Evolutionary conservation across 2,888 invertebrate genomes (phyloP).

Genomic region (Drosophila monieri): DNA sequence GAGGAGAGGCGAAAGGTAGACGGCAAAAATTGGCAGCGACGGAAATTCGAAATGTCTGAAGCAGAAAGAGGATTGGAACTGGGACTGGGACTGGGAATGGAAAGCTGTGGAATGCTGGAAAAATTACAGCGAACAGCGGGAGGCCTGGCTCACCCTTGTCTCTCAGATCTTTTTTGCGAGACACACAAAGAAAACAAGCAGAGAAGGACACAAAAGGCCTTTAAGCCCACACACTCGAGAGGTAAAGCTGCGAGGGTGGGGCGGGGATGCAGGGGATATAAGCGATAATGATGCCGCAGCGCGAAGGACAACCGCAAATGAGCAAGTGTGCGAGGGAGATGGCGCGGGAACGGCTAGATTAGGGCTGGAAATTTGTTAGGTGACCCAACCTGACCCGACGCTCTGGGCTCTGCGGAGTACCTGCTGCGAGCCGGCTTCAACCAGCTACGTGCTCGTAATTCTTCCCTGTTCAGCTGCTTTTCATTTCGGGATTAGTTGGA

Average conservation of each 20-base stretch:
- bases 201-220: constrained; percentile 29
- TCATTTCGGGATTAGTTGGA: constrained; percentile 56
- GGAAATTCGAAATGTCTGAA: constrained; percentile 69
- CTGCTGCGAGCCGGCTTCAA: constrained; percentile 32
- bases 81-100: background rate
- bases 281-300: constrained; percentile 60
- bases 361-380: constrained; percentile 63
- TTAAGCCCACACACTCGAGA: constrained; percentile 35
- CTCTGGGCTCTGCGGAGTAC: constrained; percentile 17
- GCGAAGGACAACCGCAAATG: constrained; percentile 65
- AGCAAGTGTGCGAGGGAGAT: constrained; percentile 34
- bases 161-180: constrained; percentile 31
- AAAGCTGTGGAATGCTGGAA: constrained; percentile 59
- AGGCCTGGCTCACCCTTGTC: constrained; percentile 51
- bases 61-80: constrained; percentile 16
- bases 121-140: constrained; percentile 72
- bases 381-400: constrained; percentile 32
- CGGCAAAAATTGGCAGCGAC: constrained; percentile 56
- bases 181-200: constrained; percentile 38
- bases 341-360: constrained; percentile 47
- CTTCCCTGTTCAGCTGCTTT: constrained; percentile 50
- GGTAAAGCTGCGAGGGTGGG: background rate
- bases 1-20: constrained; percentile 41
- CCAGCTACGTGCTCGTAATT: constrained; percentile 18
- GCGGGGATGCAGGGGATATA: constrained; percentile 1